Evolutionary conservation across 30 jellyfish, hydroid and myxozoan species (phyloP), one percentile per base, ranked within the genome.

Genomic region (Rhopilema esculentum): DNA sequence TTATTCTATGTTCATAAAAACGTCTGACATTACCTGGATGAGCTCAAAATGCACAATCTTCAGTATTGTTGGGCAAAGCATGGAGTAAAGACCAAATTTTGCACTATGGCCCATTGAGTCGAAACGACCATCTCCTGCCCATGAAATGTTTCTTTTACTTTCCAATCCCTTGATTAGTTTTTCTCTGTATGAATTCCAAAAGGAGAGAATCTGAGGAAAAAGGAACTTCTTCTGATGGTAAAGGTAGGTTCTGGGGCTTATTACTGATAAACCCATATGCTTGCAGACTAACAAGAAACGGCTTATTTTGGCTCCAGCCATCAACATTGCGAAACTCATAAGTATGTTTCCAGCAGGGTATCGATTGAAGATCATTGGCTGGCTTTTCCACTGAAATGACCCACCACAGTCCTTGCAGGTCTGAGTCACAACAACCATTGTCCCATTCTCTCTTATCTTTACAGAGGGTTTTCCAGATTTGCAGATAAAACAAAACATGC

Each of bases 151-250:
- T 63, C 72, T 63, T 63, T 19, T 63, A 63, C 72, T 63, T 63
- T 63, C 72, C 72, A 63, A 20, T 63, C 72, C 29, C 72, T 63
- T 63, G 72, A 63, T 63, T 63, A 63, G 72, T 63, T 63, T 63
- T 63, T 63, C 72, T 63, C 72, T 63, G 72, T 63, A 63, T 63
- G 72, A 63, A 63, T 63, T 63, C 72, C 72, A 63, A 63, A 63
- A 63, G 72, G 72, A 63, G 72, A 63, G 72, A 63, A 63, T 40
- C 57, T 40, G 57, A 40, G 83, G 83, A 76, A 76, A 76, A 17
- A 48, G 52, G n/a, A 53, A 53, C 87, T 76, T 76, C 27, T 40
- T 76, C 52, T 76, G 87, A 23, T 76, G 87, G 75, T 40, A 26
- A 28, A 53, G 52, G 52, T 19, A n/a, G n/a, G n/a, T n/a, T n/a